Evolutionary conservation across 2,888 invertebrate genomes (phyloP).

Genomic region (Penaeus monodon): DNA sequence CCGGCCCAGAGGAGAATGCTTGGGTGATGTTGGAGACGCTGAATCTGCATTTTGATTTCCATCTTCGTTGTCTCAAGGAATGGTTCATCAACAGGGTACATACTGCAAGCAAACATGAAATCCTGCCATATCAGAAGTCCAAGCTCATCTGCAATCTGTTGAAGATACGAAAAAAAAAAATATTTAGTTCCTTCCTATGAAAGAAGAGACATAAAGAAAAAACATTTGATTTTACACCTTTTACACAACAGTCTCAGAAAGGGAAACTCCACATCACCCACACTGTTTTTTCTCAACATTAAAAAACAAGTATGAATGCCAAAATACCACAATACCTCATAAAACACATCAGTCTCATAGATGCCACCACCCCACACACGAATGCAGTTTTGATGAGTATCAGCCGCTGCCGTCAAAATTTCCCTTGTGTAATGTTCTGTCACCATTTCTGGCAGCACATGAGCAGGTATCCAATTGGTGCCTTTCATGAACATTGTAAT

Average conservation of each 20-base stretch:
- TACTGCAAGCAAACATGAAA: constrained; percentile 94
- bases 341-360: constrained; percentile 92
- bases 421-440: constrained; percentile 74
- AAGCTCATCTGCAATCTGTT: constrained; percentile 81
- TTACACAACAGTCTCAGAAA: too few species aligned
- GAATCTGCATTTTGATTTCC: constrained; percentile 86
- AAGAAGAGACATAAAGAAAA: not conserved
- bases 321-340: constrained; percentile 72
- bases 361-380: constrained; percentile 99
- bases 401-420: constrained; percentile 79
- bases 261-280: too few species aligned
- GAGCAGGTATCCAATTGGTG: constrained; percentile 91
- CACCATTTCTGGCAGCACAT: constrained; percentile 84
- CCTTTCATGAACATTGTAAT: constrained; percentile 94
- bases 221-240: not conserved
- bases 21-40: constrained; percentile 86
- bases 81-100: constrained; percentile 84
- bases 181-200: too few species aligned
- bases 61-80: constrained; percentile 81
- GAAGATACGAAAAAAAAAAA: not conserved
- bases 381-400: constrained; percentile 90
- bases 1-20: constrained; percentile 74
- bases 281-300: not conserved
- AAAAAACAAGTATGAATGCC: not conserved
- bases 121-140: constrained; percentile 98